These are phyloP conservation scores for Cephus pygmeus DNA, from an alignment of 2,888 invertebrate genomes.

Conservation along the genomic window DNA sequence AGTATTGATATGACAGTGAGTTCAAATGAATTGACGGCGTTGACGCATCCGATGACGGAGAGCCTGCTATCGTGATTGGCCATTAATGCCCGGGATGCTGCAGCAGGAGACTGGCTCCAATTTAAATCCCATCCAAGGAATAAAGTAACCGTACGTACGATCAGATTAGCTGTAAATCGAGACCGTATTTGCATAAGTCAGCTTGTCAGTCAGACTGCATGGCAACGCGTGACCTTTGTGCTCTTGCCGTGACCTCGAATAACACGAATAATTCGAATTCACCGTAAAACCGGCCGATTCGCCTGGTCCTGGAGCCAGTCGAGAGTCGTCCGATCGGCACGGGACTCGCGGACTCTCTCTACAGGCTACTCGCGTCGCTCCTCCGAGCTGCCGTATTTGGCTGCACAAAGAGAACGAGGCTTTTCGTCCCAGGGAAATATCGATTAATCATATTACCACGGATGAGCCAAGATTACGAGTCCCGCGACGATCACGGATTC, in stretches of 20 bases:
- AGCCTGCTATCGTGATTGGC: too few species aligned
- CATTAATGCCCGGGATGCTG: too few species aligned
- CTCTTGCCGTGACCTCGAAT: slow-evolving; percentile 29
- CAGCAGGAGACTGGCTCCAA: slow-evolving; percentile 24
- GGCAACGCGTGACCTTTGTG: slow-evolving; percentile 62
- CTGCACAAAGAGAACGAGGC: too few species aligned
- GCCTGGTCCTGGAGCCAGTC: not conserved
- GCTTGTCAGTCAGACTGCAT: slow-evolving; percentile 64
- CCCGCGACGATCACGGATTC: not conserved
- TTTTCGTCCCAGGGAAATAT: too few species aligned
- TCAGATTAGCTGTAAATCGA: slow-evolving; percentile 47
- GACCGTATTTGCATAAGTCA: slow-evolving; percentile 65
- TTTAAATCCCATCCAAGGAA: slow-evolving; percentile 56
- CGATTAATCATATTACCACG: slow-evolving; percentile 44
- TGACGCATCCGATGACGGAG: too few species aligned
- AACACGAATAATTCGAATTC: not conserved
- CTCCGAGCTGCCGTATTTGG: too few species aligned
- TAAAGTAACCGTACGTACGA: slow-evolving; percentile 46
- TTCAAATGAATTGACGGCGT: too few species aligned
- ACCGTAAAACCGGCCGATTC: not conserved
- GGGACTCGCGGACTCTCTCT: too few species aligned
- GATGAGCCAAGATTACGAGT: slow-evolving; percentile 32
- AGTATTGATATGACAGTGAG: too few species aligned
- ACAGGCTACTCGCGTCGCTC: too few species aligned
- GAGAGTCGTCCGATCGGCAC: too few species aligned